Conservation (phyloP, 1,140 invertebrate genomes). For the Subanguina moxae region DNA sequence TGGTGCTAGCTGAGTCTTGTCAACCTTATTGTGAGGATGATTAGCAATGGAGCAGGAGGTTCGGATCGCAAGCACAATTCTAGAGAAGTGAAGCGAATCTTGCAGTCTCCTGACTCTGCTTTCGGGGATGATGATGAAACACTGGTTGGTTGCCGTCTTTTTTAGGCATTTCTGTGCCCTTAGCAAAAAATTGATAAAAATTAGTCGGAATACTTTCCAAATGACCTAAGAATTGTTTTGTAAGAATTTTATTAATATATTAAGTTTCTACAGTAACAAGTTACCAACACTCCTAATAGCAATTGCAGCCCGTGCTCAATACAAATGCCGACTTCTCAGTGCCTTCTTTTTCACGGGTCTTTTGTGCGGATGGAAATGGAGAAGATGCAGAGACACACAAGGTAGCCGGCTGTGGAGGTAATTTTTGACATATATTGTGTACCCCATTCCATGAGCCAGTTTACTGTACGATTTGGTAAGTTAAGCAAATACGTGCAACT, state of each 20-base stretch:
- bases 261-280: too few relatives aligned
- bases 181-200: too few relatives aligned
- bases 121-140: constrained; percentile 2
- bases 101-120: constrained; percentile 3
- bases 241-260: too few relatives aligned
- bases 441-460: not conserved
- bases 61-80: not conserved
- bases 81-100: not conserved
- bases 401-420: not conserved
- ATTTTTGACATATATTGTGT: too few relatives aligned
- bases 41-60: not conserved
- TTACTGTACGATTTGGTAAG: not conserved
- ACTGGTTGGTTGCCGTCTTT: too few relatives aligned
- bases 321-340: not conserved
- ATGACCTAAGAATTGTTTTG: too few relatives aligned
- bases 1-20: not conserved
- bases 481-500: not conserved
- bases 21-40: not conserved
- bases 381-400: not conserved
- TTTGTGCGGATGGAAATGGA: not conserved
- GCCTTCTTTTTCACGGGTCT: constrained; percentile 4
- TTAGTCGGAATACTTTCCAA: too few relatives aligned
- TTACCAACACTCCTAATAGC: too few relatives aligned
- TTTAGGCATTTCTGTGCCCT: too few relatives aligned
- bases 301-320: constrained; percentile 3